A percentile compares a stretch with the other conserved stretches of the same genome.
Conservation (phyloP, 1,140 invertebrate genomes). For the Aphaenogaster ashmeadi region DNA sequence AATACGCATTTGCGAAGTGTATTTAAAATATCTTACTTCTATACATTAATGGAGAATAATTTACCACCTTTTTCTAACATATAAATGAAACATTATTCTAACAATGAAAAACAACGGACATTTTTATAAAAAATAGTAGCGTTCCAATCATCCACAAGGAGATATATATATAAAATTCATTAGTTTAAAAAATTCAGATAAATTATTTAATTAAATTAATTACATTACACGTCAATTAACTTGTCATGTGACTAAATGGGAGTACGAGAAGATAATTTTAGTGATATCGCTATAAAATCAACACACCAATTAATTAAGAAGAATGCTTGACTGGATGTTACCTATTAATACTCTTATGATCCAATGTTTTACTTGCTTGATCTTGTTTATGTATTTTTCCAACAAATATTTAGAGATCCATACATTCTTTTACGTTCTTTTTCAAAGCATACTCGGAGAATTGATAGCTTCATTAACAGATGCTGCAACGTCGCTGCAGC, state of each 20-base stretch:
- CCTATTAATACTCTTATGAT: background rate
- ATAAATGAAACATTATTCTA: background rate
- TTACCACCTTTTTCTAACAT: background rate
- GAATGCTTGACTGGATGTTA: background rate
- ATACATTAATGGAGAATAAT: background rate
- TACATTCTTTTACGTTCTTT: background rate
- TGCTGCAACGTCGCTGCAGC: background rate
- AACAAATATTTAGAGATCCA: background rate
- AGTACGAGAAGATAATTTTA: background rate
- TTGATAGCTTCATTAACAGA: background rate
- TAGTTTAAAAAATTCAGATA: background rate
- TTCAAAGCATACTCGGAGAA: background rate
- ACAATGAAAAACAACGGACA: background rate
- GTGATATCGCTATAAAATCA: background rate
- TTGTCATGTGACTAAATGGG: background rate
- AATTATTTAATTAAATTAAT: background rate
- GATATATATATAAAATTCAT: background rate
- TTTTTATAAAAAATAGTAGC: background rate
- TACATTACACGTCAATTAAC: background rate
- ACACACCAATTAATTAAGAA: background rate
- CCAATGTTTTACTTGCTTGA: background rate
- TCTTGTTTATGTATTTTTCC: background rate
- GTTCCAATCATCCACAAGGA: no score
- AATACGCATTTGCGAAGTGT: background rate
- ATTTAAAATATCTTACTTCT: background rate